These are phyloP conservation scores for Patiria miniata DNA, from an alignment of 35 echinoderm and acorn worm genomes.

Conservation along the genomic window DNA sequence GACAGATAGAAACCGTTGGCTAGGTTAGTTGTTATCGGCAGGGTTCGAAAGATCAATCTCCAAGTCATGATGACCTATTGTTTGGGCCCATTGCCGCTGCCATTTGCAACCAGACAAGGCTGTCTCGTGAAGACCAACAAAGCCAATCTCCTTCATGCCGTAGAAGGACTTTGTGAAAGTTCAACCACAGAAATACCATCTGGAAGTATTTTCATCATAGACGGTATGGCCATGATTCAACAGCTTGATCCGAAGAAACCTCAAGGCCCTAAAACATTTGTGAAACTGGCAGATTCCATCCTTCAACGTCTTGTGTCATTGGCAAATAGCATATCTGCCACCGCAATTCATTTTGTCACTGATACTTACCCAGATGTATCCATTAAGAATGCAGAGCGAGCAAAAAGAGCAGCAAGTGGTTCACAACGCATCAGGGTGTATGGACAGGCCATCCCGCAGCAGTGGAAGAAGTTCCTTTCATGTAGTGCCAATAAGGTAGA, in stretches of 20 bases:
- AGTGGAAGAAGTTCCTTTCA: conserved; percentile 74
- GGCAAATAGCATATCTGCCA: neutral
- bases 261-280: neutral
- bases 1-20: conserved; percentile 48
- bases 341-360: conserved; percentile 56
- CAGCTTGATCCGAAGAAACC: conserved; percentile 31
- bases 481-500: conserved; percentile 27
- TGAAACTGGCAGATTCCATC: no score
- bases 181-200: neutral
- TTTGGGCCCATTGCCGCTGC: conserved; percentile 51
- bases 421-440: conserved; percentile 12
- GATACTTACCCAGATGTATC: conserved; percentile 66
- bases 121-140: conserved; percentile 49
- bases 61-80: conserved; percentile 45
- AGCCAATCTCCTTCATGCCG: conserved; percentile 26
- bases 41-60: conserved; percentile 23
- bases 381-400: conserved; percentile 60
- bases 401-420: conserved; percentile 48
- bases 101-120: conserved; percentile 38
- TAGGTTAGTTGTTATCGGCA: conserved; percentile 53
- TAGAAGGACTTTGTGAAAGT: conserved; percentile 6
- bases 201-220: conserved; percentile 56
- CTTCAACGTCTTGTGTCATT: no score
- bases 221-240: conserved; percentile 64
- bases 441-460: conserved; percentile 53